These are phyloP conservation scores for Puma concolor DNA, from an alignment of 2,113 vertebrate genomes.

Conservation along the genomic window DNA sequence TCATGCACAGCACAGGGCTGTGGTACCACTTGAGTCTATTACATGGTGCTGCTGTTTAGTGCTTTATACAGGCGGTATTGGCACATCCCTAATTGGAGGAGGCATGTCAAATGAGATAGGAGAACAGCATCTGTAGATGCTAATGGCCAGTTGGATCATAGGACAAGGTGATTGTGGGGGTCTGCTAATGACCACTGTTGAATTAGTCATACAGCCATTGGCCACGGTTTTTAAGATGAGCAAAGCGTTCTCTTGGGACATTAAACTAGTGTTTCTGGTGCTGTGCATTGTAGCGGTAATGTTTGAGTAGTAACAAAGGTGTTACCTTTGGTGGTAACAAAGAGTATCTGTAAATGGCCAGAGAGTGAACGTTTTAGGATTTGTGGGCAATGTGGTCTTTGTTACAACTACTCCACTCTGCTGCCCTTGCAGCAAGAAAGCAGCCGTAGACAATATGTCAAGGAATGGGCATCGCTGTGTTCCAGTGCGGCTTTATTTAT, in stretches of 20 bases:
- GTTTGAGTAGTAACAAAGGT: neutral
- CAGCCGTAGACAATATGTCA: neutral
- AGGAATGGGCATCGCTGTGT: neutral
- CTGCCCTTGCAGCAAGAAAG: neutral
- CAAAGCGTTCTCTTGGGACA: neutral
- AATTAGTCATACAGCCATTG: neutral
- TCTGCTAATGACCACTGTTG: neutral
- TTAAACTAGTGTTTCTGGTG: neutral
- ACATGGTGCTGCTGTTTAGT: neutral
- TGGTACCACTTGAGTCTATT: neutral
- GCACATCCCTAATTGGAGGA: neutral
- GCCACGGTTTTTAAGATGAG: neutral
- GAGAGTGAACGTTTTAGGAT: neutral
- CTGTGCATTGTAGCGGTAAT: neutral
- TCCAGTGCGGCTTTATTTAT: conserved; percentile 55
- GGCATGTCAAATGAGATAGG: neutral
- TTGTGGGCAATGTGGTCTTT: neutral
- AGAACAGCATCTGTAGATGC: neutral
- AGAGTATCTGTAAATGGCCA: neutral
- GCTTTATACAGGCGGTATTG: neutral
- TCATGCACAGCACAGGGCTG: neutral
- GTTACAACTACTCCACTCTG: neutral
- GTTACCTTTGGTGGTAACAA: neutral
- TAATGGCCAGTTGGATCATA: neutral
- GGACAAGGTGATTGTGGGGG: neutral